phyloP scores from a whole-genome alignment of 2,888 invertebrate genomes.

The Chrysolina americana region DNA sequence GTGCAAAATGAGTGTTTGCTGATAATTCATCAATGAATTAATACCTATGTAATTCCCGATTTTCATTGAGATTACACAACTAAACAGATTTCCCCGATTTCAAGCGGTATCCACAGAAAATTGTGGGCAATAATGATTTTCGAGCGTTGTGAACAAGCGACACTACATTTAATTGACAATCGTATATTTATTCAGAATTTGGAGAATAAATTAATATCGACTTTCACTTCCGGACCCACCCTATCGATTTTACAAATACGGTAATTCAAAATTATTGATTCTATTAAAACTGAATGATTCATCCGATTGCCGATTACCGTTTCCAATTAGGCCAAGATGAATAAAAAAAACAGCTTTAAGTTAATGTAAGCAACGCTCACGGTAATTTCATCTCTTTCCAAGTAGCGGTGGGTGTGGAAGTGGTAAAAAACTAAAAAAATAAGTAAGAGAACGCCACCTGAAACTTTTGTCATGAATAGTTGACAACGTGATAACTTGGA shows the following conservation, averaged over 20 bases:
- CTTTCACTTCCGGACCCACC: conserved; percentile 1
- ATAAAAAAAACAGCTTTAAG: not conserved
- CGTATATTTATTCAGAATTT: not conserved
- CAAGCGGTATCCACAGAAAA: no score
- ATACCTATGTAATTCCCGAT: not conserved
- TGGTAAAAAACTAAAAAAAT: no score
- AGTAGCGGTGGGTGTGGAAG: no score
- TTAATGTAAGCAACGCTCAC: no score
- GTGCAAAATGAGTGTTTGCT: not conserved
- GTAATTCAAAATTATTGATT: not conserved
- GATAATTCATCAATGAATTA: not conserved
- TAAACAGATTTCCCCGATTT: not conserved
- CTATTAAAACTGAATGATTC: not conserved
- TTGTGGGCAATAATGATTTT: not conserved
- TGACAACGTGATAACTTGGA: no score
- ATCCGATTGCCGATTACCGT: not conserved
- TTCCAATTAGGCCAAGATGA: not conserved
- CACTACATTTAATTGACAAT: not conserved
- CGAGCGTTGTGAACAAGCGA: not conserved
- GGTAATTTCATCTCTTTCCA: no score
- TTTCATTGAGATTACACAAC: not conserved
- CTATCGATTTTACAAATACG: conserved; percentile 7
- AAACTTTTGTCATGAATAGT: no score
- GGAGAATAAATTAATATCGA: not conserved
- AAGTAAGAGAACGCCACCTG: no score